Percentiles rank a stretch among this genome's conserved stretches.
Evolutionary conservation across 2,797 vertebrate species (phyloP).

Genomic region (Eulemur coronatus): DNA sequence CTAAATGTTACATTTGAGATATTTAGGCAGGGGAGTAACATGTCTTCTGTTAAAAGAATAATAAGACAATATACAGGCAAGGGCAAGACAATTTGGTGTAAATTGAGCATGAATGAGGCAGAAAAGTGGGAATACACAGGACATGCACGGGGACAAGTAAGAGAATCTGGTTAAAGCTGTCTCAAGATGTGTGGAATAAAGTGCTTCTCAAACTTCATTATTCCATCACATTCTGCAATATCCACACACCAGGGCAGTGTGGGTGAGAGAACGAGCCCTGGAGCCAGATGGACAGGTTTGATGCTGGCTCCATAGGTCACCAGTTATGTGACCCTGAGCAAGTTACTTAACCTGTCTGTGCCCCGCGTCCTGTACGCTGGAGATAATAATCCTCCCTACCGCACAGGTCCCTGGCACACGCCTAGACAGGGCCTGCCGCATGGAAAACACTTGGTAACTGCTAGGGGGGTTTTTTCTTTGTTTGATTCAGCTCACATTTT

Average conservation of each 20-base stretch:
- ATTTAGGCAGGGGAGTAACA: background rate
- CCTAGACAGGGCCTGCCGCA: background rate
- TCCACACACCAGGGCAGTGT: background rate
- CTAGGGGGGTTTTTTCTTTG: background rate
- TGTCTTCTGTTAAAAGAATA: background rate
- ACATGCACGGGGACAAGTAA: background rate
- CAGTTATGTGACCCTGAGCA: background rate
- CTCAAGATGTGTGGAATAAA: background rate
- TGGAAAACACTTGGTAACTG: background rate
- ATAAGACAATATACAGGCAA: background rate
- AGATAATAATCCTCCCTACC: background rate
- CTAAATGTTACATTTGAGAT: background rate
- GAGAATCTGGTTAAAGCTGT: background rate
- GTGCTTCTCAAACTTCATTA: background rate
- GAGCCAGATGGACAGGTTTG: background rate
- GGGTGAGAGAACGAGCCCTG: background rate
- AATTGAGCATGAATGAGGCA: background rate
- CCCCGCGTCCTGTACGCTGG: background rate
- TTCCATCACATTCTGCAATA: background rate
- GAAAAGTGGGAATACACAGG: background rate
- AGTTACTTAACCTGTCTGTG: background rate
- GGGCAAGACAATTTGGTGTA: background rate
- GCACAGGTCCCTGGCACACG: background rate
- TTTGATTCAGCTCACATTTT: background rate
- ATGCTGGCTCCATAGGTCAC: background rate